phyloP scores from a whole-genome alignment of 2,797 vertebrate species.

The Cephalopachus bancanus region DNA sequence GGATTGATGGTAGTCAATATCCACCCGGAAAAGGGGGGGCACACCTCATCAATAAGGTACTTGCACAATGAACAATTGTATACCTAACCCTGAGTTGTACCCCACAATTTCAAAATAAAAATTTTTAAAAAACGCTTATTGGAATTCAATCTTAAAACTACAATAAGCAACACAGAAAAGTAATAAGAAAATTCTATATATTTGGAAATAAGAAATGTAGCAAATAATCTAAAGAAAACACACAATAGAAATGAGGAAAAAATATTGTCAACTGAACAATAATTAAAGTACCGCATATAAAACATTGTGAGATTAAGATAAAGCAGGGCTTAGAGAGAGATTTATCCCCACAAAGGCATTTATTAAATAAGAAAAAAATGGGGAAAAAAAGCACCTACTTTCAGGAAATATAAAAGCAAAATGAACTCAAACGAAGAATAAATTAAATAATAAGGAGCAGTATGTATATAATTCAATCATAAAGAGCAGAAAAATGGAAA shows the following conservation, averaged over 20 bases:
- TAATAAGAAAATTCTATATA: neutral
- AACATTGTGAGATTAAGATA: neutral
- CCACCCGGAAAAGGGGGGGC: too few species aligned
- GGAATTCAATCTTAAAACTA: neutral
- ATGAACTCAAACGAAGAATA: neutral
- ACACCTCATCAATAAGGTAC: too few species aligned
- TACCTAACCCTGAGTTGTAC: too few species aligned
- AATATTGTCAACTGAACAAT: neutral
- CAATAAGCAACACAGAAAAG: neutral
- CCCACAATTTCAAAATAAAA: too few species aligned
- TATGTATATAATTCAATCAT: neutral
- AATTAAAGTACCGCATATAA: neutral
- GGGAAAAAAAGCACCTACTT: neutral
- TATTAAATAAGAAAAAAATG: neutral
- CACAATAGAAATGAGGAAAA: neutral
- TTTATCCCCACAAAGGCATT: neutral
- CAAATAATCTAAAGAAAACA: neutral
- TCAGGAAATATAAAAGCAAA: neutral
- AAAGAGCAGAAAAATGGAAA: neutral
- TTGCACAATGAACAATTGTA: too few species aligned
- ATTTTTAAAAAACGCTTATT: neutral
- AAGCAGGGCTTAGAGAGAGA: neutral
- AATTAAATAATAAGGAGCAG: neutral
- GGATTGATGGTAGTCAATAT: too few species aligned
- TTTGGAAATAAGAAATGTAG: neutral